Conservation (phyloP, 2,113 vertebrate species). For the Camarhynchus parvulus region DNA sequence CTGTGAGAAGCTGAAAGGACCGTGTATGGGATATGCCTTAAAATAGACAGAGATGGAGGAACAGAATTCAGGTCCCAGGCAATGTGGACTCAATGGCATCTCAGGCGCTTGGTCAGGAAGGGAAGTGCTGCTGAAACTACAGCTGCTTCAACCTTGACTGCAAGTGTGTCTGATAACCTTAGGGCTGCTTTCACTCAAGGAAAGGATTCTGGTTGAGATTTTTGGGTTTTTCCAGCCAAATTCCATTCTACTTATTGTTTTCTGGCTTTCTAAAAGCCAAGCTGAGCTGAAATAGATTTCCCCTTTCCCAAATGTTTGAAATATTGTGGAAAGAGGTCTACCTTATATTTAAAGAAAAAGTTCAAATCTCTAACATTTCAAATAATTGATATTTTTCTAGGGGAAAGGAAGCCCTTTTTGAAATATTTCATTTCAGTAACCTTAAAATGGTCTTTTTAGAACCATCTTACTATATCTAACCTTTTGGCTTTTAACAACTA, state of each 20-base stretch:
- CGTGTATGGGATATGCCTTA: neutral
- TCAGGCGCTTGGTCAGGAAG: neutral
- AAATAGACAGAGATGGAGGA: slow-evolving; percentile 10
- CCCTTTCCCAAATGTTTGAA: neutral
- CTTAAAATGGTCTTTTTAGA: neutral
- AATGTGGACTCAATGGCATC: neutral
- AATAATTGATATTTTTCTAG: neutral
- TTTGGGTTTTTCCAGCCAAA: neutral
- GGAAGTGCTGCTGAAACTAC: neutral
- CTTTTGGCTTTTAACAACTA: neutral
- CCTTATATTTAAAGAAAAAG: neutral
- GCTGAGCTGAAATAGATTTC: neutral
- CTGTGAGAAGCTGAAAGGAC: neutral
- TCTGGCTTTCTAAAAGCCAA: neutral
- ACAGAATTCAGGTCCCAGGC: neutral
- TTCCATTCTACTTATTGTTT: neutral
- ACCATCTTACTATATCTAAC: neutral
- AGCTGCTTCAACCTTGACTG: neutral
- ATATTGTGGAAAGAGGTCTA: neutral
- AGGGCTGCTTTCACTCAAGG: neutral
- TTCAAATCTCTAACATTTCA: neutral
- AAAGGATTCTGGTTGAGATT: neutral
- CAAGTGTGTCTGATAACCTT: neutral
- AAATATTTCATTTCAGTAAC: neutral
- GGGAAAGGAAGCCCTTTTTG: neutral